A percentile compares a stretch with the other conserved stretches of the same genome.
phyloP scores from a whole-genome alignment of 2,113 vertebrate genomes.

The Toxostoma redivivum region DNA sequence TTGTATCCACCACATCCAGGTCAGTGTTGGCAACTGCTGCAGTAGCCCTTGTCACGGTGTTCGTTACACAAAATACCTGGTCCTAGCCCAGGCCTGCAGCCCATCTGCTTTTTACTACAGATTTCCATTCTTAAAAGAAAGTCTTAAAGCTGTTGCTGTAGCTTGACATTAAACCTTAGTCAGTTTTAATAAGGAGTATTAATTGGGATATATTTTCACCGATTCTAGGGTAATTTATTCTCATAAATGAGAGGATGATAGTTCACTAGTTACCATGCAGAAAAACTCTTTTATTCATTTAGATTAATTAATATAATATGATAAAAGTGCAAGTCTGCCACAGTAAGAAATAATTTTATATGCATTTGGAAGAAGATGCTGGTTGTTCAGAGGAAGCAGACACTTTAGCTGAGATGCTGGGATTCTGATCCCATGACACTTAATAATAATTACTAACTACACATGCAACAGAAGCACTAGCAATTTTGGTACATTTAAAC shows the following conservation, averaged over 20 bases:
- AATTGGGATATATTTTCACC: background rate
- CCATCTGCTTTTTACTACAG: background rate
- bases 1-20: background rate
- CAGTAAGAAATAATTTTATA: background rate
- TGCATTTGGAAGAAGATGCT: background rate
- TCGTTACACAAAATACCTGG: background rate
- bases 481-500: constrained; percentile 37
- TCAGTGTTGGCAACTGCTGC: background rate
- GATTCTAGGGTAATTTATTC: background rate
- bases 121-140: background rate
- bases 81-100: background rate
- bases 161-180: background rate
- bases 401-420: background rate
- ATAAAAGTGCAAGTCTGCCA: background rate
- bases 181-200: constrained; percentile 2
- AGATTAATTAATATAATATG: background rate
- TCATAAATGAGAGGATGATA: background rate
- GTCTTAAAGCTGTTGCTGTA: background rate
- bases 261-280: background rate
- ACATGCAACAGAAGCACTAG: background rate
- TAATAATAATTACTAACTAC: constrained; percentile 22
- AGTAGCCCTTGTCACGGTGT: background rate
- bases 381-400: background rate
- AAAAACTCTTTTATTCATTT: constrained; percentile 6
- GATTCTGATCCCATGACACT: constrained; percentile 23